A percentile compares a stretch with the other conserved stretches of the same genome.
Evolutionary conservation across 2,113 vertebrate species (phyloP).

Genomic region (Pavo muticus): DNA sequence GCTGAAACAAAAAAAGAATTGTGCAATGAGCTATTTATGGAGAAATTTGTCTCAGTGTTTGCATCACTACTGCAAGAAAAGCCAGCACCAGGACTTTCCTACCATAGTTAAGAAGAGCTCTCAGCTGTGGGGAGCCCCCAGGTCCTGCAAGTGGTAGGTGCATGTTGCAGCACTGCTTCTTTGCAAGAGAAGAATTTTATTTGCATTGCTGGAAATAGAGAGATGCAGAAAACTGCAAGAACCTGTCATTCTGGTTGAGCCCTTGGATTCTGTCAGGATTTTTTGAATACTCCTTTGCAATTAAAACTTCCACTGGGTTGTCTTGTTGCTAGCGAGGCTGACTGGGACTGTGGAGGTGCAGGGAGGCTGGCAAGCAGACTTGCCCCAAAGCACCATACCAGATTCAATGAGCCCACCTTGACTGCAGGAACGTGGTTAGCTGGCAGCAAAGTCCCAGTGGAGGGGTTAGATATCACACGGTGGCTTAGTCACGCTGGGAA

Average conservation of each 20-base stretch:
- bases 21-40: neutral
- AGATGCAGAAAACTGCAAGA: conserved; percentile 10
- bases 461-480: neutral
- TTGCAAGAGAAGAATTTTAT: neutral
- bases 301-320: conserved; percentile 5
- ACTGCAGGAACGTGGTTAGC: neutral
- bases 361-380: neutral
- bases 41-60: conserved; percentile 7
- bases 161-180: neutral
- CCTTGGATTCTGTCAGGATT: neutral
- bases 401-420: neutral
- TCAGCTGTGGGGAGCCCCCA: fast-evolving
- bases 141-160: neutral
- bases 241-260: neutral
- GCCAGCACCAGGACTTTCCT: neutral
- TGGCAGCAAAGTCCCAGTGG: neutral
- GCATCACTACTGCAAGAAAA: neutral
- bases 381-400: neutral
- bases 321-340: neutral
- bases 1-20: neutral
- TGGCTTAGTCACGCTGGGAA: conserved; percentile 7
- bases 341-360: neutral
- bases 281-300: conserved; percentile 1
- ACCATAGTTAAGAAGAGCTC: neutral
- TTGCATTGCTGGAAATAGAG: neutral